Percentiles rank a stretch among this genome's conserved stretches.
Conservation (phyloP, 2,113 vertebrate species). For the Ivindomyrus marchei region DNA sequence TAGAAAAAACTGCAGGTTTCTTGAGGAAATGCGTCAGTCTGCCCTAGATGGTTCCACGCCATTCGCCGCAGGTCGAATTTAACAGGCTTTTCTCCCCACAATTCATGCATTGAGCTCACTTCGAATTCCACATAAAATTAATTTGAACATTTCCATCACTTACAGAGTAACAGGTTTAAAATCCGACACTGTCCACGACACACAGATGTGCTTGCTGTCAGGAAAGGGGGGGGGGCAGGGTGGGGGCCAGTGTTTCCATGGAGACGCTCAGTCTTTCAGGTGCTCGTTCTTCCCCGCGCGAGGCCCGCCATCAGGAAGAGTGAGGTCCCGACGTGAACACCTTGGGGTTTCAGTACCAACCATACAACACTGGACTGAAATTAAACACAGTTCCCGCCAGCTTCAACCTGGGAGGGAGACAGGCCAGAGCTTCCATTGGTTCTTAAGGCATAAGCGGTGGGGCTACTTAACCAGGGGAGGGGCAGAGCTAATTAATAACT, state of each 20-base stretch:
- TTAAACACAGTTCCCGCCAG: slow-evolving; percentile 89
- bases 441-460: background rate
- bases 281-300: slow-evolving; percentile 43
- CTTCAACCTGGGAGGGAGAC: slow-evolving; percentile 66
- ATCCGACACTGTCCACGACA: slow-evolving; percentile 87
- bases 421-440: background rate
- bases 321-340: slow-evolving; percentile 77
- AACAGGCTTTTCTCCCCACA: slow-evolving; percentile 76
- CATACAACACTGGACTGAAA: slow-evolving; percentile 81
- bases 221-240: slow-evolving; percentile 52
- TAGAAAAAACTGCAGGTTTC: slow-evolving; percentile 70
- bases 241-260: slow-evolving; percentile 71
- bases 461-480: background rate
- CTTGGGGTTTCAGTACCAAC: slow-evolving; percentile 79
- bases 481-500: background rate
- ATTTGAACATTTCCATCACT: slow-evolving; percentile 82
- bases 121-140: slow-evolving; percentile 69
- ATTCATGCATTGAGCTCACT: slow-evolving; percentile 88
- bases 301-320: slow-evolving; percentile 57
- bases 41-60: slow-evolving; percentile 86
- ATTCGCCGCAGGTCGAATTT: slow-evolving; percentile 86
- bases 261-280: slow-evolving; percentile 49
- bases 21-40: slow-evolving; percentile 42
- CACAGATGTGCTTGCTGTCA: slow-evolving; percentile 63
- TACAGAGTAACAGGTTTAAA: slow-evolving; percentile 81